These are phyloP conservation scores for Papilio glaucus DNA, from an alignment of 1,140 invertebrate genomes.

Conservation along the genomic window DNA sequence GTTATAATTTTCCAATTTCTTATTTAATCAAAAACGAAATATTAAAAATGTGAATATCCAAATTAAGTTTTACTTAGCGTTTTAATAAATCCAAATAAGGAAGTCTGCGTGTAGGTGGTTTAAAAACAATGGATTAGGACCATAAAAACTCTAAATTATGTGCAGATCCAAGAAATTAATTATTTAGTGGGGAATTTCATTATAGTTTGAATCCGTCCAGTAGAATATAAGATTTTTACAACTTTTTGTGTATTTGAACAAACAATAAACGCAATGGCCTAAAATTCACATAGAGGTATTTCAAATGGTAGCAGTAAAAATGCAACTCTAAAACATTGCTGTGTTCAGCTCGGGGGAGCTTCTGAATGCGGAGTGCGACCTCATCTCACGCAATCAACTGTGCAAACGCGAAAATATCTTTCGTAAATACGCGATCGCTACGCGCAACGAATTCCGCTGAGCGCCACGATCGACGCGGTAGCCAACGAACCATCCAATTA, in stretches of 20 bases:
- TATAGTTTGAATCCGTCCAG: no score
- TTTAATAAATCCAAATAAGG: no score
- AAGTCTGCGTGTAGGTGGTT: no score
- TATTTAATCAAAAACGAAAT: no score
- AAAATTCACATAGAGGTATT: not conserved
- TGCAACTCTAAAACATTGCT: not conserved
- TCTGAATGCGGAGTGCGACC: conserved; percentile 11
- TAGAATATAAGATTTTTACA: no score
- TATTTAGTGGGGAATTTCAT: no score
- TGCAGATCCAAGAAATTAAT: no score
- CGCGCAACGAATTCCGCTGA: conserved; percentile 53
- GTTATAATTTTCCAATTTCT: no score
- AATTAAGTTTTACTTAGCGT: no score
- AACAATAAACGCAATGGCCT: not conserved
- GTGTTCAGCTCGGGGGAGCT: not conserved
- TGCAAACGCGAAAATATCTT: conserved; percentile 72
- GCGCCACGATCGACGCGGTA: conserved; percentile 45
- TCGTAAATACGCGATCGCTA: conserved; percentile 58
- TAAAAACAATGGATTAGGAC: no score
- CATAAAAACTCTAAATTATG: no score
- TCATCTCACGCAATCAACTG: conserved; percentile 66
- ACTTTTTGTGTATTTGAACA: not conserved
- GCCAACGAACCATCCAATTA: conserved; percentile 72
- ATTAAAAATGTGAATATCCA: no score
- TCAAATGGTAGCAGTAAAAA: not conserved